These are phyloP conservation scores for Hycleus phaleratus DNA, from an alignment of 1,140 invertebrate genomes.

Conservation along the genomic window DNA sequence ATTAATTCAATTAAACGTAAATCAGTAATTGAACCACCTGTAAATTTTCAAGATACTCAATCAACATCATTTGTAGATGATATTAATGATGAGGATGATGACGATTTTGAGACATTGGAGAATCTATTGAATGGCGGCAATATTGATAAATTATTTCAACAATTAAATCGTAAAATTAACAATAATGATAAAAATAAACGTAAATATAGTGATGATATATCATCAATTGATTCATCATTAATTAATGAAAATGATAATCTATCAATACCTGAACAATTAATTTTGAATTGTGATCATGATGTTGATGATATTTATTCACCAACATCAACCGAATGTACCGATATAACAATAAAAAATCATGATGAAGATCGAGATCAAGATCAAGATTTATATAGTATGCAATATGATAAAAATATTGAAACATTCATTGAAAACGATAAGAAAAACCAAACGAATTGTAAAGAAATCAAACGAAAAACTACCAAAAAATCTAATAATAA, in stretches of 20 bases:
- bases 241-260: conserved; percentile 39
- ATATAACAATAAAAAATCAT: conserved; percentile 19
- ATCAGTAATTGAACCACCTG: conserved; percentile 43
- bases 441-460: not conserved
- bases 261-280: conserved; percentile 34
- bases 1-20: conserved; percentile 3
- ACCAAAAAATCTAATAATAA: not conserved
- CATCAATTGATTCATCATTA: conserved; percentile 34
- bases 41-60: conserved; percentile 39
- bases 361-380: conserved; percentile 18
- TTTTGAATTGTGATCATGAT: not conserved
- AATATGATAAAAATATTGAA: conserved; percentile 12
- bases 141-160: not conserved
- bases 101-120: conserved; percentile 38
- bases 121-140: conserved; percentile 33
- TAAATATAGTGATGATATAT: conserved; percentile 32
- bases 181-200: conserved; percentile 8
- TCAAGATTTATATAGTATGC: conserved; percentile 20
- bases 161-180: not conserved
- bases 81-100: conserved; percentile 4
- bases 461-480: not conserved
- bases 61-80: not conserved
- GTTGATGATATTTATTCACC: conserved; percentile 28
- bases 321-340: conserved; percentile 20
- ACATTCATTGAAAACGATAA: not conserved